Base-by-base conservation (phyloP, 2,113 vertebrate species). In the Sinocyclocheilus rhinocerous region DNA sequence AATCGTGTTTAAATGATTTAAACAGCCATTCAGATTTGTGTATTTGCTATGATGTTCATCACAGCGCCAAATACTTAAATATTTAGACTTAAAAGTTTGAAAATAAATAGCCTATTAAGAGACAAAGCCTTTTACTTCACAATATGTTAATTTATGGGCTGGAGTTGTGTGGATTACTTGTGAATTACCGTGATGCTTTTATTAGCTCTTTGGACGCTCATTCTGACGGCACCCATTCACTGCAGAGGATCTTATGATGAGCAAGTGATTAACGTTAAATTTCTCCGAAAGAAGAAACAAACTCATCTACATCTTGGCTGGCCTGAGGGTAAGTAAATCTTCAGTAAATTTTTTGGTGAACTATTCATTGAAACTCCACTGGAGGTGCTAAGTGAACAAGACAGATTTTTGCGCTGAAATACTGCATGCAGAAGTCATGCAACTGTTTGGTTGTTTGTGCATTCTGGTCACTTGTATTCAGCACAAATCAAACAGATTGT, bases 401-500 rank as follows among this genome's bases (percentile, higher is more conserved):
- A 0, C 13, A 50, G 50, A 52, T 72, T 22, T 72, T 39, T 70
- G 29, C 8, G 0, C 39, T 42, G 4, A 45, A 42, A 42, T 72
- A 22, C 69, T 0, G 1, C 33, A 22, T 13, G 73, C 36, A 39
- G 22, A 42, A 73, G 6, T 72, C 18, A 8, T 72, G 9, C 18
- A 42, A 72, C 72, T 76, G 4, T 63, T 45, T 63, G 26, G 24
- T 42, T 80, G 9, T 6, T 45, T 65, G 8, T 48, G 9, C 15
- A 81, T 81, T 50, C 24, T 29, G 39, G 15, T 4, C 15, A 50
- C 42, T 81, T 48, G 33, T 26, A 22, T 39, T 76, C 70, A 57
- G 84, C 33, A 36, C 45, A n/a, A 61, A 82, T 45, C 70, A 63
- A 84, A 63, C 61, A 78, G 33, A 85, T 83, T 76, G 57, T 61